Base-by-base conservation (phyloP, 2,888 invertebrate genomes). In the Noctua janthe region DNA sequence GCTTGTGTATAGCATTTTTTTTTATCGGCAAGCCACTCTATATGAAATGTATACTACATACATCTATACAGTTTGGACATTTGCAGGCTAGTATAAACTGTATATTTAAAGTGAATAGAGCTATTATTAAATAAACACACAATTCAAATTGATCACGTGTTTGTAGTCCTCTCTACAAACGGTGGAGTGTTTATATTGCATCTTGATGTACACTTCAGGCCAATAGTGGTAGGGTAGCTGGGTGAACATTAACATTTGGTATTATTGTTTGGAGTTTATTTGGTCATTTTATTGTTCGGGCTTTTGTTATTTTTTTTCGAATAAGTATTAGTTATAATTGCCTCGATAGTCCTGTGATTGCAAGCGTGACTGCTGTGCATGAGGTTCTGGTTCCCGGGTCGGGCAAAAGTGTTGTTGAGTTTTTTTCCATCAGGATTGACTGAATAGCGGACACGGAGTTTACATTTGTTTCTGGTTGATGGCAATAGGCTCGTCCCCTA, bases 191-290 rank as follows among this genome's bases (percentile, higher is more conserved):
- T 87, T 83, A 69, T 74, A 74, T 43, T 83, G 73, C 76, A 87
- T 85, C 70, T 85, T 85, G 83, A 78, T 85, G 77, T 76, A 70
- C 83, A 88, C 71, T 88, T 83, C 15, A 17, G 66, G 72, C n/a
- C 73, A 67, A 66, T 7, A 5, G 47, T 23, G 69, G 23, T 69
- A 29, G 29, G 66, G 43, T 4, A 17, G 47, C 74, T 56, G 29
- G 13, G 29, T 59, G 56, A 11, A 64, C 47, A 81, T 73, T 73
- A 73, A 81, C 73, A 81, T 78, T 47, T 69, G n/a, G 15, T 69
- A 47, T 47, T 69, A n/a, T 66, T 69, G n/a, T 69, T n/a, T 47
- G 15, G n/a, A n/a, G n/a, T 69, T 47, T n/a, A n/a, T 43, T 69
- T 69, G 69, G 64, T 64, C 8, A 10, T 47, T n/a, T 47, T n/a